phyloP scores from a whole-genome alignment of 2,888 invertebrate species.

The Myathropa florea region DNA sequence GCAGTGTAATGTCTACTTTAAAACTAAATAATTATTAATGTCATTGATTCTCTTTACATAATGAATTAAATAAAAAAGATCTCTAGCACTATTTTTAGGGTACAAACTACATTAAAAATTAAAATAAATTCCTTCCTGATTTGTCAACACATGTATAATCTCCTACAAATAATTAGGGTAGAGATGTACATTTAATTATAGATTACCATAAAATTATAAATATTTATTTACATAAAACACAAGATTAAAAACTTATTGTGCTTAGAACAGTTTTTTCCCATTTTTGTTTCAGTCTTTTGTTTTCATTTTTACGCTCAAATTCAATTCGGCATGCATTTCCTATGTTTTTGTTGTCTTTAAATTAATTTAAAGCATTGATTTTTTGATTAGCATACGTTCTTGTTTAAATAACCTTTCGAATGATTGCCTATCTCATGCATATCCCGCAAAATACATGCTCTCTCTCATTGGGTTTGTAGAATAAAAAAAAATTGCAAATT shows the following conservation, averaged over 20 bases:
- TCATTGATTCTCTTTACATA: slow-evolving; percentile 41
- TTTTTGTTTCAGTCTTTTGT: slow-evolving; percentile 78
- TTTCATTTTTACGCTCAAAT: slow-evolving; percentile 73
- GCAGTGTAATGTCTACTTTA: slow-evolving; percentile 41
- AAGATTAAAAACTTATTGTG: slow-evolving; percentile 37
- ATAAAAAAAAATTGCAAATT: slow-evolving; percentile 8
- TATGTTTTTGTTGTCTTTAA: slow-evolving; percentile 25
- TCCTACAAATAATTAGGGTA: slow-evolving; percentile 15
- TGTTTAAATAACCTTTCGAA: background rate
- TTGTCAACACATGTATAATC: slow-evolving; percentile 18
- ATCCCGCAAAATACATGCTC: background rate
- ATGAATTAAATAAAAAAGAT: slow-evolving; percentile 15
- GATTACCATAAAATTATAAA: slow-evolving; percentile 49
- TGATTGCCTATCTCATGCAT: background rate
- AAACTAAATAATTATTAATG: slow-evolving; percentile 5
- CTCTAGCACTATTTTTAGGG: background rate
- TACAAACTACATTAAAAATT: background rate
- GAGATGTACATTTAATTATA: slow-evolving; percentile 51
- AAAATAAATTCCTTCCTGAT: background rate
- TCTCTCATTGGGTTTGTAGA: background rate
- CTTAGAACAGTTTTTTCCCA: slow-evolving; percentile 59
- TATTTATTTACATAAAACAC: slow-evolving; percentile 59
- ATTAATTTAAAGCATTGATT: slow-evolving; percentile 13
- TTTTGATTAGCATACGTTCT: background rate
- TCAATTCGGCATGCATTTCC: slow-evolving; percentile 9